phyloP scores from a whole-genome alignment of 2,113 vertebrate species.

The Daphoenositta chrysoptera region DNA sequence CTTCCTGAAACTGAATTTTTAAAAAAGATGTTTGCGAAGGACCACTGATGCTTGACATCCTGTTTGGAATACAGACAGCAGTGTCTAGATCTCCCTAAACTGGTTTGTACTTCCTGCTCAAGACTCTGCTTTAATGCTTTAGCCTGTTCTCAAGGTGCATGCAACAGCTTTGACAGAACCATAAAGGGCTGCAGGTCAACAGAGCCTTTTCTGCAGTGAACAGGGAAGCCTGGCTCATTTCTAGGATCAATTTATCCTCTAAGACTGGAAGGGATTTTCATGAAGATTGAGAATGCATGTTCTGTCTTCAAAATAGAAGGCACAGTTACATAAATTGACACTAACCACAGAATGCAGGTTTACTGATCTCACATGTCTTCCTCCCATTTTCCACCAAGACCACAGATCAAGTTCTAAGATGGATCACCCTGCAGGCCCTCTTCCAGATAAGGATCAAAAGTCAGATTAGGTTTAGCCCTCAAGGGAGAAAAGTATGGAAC shows the following conservation, averaged over 20 bases:
- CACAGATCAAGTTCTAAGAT: not conserved
- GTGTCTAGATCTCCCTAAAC: rapidly evolving
- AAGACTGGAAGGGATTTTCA: not conserved
- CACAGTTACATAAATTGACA: not conserved
- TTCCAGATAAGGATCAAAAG: not conserved
- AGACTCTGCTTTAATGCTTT: not conserved
- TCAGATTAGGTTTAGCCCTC: not conserved
- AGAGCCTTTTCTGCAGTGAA: not conserved
- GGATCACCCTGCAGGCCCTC: not conserved
- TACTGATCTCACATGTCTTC: not conserved
- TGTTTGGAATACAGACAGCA: not conserved
- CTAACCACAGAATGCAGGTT: rapidly evolving
- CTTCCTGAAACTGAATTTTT: not conserved
- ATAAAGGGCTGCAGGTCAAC: rapidly evolving
- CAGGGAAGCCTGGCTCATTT: not conserved
- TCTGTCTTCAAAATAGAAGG: not conserved
- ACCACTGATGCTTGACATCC: not conserved
- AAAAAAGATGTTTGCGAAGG: not conserved
- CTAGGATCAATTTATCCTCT: not conserved
- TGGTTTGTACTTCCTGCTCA: not conserved
- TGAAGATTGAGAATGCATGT: not conserved
- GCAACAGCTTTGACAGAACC: not conserved
- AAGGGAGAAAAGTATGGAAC: not conserved
- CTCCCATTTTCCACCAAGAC: not conserved
- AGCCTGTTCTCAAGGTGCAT: not conserved